phyloP scores from a whole-genome alignment of 2,113 vertebrate genomes.

The Microcebus lehilahytsara region DNA sequence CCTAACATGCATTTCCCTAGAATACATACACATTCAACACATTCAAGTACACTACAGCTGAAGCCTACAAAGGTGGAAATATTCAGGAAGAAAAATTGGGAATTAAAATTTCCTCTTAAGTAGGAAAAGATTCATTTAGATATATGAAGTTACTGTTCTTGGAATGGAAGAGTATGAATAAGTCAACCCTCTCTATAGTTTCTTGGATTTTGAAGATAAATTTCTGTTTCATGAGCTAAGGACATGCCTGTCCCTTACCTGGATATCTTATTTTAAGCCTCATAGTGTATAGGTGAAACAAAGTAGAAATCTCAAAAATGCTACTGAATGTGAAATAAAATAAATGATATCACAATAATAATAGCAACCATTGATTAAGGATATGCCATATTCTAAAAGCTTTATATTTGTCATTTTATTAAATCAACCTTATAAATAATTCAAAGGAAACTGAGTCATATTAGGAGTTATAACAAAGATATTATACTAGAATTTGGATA shows the following conservation, averaged over 20 bases:
- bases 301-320: neutral
- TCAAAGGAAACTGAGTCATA: neutral
- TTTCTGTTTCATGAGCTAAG: neutral
- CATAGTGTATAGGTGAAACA: neutral
- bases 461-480: neutral
- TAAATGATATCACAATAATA: neutral
- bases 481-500: neutral
- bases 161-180: neutral
- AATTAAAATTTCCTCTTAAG: neutral
- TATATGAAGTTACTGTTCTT: neutral
- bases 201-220: neutral
- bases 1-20: neutral
- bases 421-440: conserved; percentile 33
- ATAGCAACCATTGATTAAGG: neutral
- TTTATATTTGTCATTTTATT: neutral
- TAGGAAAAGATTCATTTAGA: neutral
- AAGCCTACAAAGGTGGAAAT: neutral
- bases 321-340: neutral
- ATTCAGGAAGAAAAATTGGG: neutral
- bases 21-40: neutral
- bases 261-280: neutral
- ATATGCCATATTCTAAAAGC: neutral
- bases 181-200: neutral
- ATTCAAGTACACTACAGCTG: neutral
- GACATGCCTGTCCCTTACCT: neutral